phyloP scores from a whole-genome alignment of 92 coral and sea anemone species.

The Nematostella vectensis region DNA sequence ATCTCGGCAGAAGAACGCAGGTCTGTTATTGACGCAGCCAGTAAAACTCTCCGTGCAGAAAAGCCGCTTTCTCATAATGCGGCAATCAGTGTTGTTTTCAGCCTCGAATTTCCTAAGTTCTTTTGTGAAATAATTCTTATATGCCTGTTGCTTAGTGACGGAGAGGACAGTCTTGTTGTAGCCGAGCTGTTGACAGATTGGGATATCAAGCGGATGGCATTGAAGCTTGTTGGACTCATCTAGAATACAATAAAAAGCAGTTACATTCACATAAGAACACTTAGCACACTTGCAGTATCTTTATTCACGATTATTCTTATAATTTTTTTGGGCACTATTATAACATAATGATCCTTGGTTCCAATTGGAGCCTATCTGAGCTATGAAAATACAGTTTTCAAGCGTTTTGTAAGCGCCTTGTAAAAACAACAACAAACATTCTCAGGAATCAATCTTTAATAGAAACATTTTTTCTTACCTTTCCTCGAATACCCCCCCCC shows the following conservation, averaged over 20 bases:
- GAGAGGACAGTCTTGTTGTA: slow-evolving; percentile 26
- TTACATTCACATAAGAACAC: no score
- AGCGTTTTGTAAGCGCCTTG: no score
- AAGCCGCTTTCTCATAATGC: slow-evolving; percentile 3
- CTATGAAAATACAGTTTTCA: no score
- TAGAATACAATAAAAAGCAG: slow-evolving; percentile 1
- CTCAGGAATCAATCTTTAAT: no score
- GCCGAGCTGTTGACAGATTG: slow-evolving; percentile 29
- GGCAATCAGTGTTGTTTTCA: slow-evolving; percentile 1
- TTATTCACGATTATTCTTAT: no score
- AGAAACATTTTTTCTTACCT: no score
- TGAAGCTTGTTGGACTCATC: slow-evolving; percentile 2
- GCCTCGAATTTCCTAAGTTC: not conserved
- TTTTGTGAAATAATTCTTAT: slow-evolving; percentile 2
- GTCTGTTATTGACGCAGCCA: slow-evolving; percentile 28
- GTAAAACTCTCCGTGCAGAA: slow-evolving; percentile 49
- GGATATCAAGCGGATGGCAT: slow-evolving; percentile 24
- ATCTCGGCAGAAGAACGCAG: slow-evolving; percentile 42
- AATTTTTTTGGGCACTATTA: no score
- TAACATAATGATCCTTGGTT: no score
- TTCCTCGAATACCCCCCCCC: no score
- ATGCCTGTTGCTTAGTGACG: slow-evolving; percentile 9
- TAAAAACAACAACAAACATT: no score
- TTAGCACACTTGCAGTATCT: no score
- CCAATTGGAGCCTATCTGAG: no score